Evolutionary conservation across 2,113 vertebrate genomes (phyloP).

Genomic region (Eudyptes chrysolophus): DNA sequence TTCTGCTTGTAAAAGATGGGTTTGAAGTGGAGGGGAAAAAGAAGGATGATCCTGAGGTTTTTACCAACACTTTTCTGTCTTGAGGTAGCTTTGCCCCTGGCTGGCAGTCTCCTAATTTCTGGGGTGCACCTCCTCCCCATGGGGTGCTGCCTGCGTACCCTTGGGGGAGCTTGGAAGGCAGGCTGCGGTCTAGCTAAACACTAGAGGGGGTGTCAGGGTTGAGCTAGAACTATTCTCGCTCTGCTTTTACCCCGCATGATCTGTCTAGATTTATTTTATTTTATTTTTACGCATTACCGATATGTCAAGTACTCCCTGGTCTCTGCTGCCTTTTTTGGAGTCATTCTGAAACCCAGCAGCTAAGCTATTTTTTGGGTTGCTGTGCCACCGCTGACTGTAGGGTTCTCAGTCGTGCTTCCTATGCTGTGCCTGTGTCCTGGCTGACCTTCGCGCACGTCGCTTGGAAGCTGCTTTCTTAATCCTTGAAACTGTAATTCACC

Average conservation of each 20-base stretch:
- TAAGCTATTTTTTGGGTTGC: not conserved
- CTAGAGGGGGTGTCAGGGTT: not conserved
- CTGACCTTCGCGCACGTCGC: accelerated
- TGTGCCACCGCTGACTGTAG: not conserved
- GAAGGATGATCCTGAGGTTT: not conserved
- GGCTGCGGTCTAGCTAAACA: not conserved
- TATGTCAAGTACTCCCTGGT: not conserved
- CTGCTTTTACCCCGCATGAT: not conserved
- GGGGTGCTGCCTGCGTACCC: not conserved
- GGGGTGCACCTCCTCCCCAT: not conserved
- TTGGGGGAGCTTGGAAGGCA: not conserved
- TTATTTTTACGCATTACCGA: not conserved
- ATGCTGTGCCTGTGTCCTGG: not conserved
- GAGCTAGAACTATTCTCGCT: not conserved
- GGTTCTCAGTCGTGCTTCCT: not conserved
- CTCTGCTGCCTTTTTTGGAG: conserved; percentile 62
- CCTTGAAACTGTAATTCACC: not conserved
- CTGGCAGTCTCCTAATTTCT: not conserved
- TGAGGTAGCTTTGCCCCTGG: not conserved
- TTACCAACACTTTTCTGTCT: not conserved
- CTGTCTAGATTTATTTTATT: not conserved
- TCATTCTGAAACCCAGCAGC: not conserved
- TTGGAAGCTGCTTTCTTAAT: not conserved
- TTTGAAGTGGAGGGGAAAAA: not conserved
- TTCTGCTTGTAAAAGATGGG: not conserved